Evolutionary conservation across 2,113 vertebrate genomes (phyloP).

Genomic region (Hiodon alosoides): DNA sequence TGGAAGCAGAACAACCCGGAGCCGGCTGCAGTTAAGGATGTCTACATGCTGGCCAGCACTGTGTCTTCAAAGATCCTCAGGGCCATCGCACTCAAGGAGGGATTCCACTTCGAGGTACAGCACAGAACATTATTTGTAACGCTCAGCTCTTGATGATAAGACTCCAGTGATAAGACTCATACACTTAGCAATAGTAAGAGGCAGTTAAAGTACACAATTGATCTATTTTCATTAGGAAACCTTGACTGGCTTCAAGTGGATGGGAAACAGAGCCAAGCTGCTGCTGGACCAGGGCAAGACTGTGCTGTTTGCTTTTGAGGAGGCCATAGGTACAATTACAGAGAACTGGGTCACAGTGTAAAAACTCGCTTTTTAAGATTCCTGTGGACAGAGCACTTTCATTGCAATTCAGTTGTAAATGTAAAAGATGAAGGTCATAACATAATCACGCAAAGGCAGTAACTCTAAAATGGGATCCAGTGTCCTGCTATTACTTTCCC

Average conservation of each 20-base stretch:
- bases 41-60: slow-evolving; percentile 92
- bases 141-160: too few relatives aligned
- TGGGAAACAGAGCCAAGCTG: slow-evolving; percentile 89
- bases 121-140: too few relatives aligned
- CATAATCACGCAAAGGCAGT: background rate
- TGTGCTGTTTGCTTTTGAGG: slow-evolving; percentile 95
- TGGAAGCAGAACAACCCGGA: slow-evolving; percentile 78
- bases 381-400: too few relatives aligned
- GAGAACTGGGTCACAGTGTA: background rate
- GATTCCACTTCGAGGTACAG: slow-evolving; percentile 93
- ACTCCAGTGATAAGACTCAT: too few relatives aligned
- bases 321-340: slow-evolving; percentile 81
- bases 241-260: slow-evolving; percentile 97
- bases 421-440: background rate
- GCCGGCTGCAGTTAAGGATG: slow-evolving; percentile 64
- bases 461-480: too few relatives aligned
- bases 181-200: too few relatives aligned
- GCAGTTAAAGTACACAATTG: too few relatives aligned
- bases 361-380: background rate
- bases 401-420: background rate
- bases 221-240: slow-evolving; percentile 73
- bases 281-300: slow-evolving; percentile 83
- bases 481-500: too few relatives aligned
- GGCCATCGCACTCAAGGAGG: slow-evolving; percentile 90
- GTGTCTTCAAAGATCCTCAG: slow-evolving; percentile 95